A percentile compares a stretch with the other conserved stretches of the same genome.
Conservation (phyloP, 2,888 invertebrate genomes). For the Cantharis lateralis region DNA sequence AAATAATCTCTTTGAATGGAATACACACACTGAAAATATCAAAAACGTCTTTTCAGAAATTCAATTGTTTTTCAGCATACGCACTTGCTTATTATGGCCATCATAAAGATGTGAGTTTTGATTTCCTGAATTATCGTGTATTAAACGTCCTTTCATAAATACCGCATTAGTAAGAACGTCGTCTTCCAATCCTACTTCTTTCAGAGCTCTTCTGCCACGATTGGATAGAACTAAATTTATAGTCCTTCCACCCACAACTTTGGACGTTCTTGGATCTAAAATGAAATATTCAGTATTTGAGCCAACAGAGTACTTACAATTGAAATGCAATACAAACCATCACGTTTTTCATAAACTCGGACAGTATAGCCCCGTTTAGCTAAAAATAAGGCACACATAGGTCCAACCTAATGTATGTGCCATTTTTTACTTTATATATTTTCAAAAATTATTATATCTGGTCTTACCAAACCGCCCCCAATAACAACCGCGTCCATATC, state of each 20-base stretch:
- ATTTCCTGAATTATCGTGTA: constrained; percentile 78
- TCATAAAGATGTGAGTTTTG: constrained; percentile 84
- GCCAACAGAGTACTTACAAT: not conserved
- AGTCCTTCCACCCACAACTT: constrained; percentile 79
- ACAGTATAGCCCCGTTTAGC: constrained; percentile 84
- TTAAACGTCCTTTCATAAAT: constrained; percentile 88
- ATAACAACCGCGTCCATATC: constrained; percentile 50
- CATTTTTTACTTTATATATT: not conserved
- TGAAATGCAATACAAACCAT: constrained; percentile 63
- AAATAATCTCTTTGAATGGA: constrained; percentile 89
- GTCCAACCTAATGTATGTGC: constrained; percentile 67
- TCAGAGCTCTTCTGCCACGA: constrained; percentile 82
- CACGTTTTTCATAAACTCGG: constrained; percentile 83
- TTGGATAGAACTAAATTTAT: constrained; percentile 93
- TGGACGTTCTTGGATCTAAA: constrained; percentile 76
- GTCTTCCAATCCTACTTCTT: constrained; percentile 78
- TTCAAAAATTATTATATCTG: not conserved
- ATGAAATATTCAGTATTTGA: not conserved
- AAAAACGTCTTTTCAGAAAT: too few species aligned
- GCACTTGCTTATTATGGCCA: constrained; percentile 73
- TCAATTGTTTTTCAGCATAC: not conserved
- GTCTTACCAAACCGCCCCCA: constrained; percentile 76
- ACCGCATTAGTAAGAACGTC: constrained; percentile 74
- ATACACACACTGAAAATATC: constrained; percentile 78
- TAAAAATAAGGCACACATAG: constrained; percentile 83